Evolutionary conservation across 2,113 vertebrate genomes (phyloP).

Genomic region (Brachypodius melanocephalos): DNA sequence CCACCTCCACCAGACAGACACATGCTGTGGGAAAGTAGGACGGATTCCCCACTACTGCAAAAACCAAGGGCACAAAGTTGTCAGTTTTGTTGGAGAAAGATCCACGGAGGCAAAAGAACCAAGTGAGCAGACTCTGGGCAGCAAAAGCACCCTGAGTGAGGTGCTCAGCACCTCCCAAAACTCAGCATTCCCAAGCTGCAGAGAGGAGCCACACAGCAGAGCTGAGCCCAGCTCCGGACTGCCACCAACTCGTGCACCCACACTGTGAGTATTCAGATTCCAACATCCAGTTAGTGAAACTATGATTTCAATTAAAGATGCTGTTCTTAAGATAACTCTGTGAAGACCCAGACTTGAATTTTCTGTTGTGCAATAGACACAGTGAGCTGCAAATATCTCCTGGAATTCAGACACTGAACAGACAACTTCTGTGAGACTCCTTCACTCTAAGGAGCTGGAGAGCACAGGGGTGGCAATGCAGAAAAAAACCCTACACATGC

Average conservation of each 20-base stretch:
- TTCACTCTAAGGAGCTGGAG: neutral
- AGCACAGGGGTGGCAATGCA: neutral
- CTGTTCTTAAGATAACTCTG: neutral
- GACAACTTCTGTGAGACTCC: neutral
- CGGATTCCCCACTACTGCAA: neutral
- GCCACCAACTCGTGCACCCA: neutral
- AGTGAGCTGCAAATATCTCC: neutral
- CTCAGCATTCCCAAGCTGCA: neutral
- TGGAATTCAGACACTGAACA: neutral
- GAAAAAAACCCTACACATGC: fast-evolving
- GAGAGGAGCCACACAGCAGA: neutral
- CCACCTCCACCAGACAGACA: neutral
- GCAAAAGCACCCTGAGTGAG: fast-evolving
- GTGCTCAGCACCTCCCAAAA: neutral
- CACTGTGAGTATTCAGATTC: neutral
- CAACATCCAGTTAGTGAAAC: neutral
- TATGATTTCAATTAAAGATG: neutral
- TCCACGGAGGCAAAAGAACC: neutral
- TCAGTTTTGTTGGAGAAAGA: neutral
- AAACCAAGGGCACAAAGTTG: neutral
- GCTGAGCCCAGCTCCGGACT: neutral
- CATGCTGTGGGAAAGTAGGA: neutral
- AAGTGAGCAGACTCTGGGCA: neutral
- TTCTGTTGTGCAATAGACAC: neutral
- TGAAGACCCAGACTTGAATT: neutral